A percentile compares a stretch with the other conserved stretches of the same genome.
Conservation (phyloP, 2,888 invertebrate species). For the Lepidochitona cinerea region DNA sequence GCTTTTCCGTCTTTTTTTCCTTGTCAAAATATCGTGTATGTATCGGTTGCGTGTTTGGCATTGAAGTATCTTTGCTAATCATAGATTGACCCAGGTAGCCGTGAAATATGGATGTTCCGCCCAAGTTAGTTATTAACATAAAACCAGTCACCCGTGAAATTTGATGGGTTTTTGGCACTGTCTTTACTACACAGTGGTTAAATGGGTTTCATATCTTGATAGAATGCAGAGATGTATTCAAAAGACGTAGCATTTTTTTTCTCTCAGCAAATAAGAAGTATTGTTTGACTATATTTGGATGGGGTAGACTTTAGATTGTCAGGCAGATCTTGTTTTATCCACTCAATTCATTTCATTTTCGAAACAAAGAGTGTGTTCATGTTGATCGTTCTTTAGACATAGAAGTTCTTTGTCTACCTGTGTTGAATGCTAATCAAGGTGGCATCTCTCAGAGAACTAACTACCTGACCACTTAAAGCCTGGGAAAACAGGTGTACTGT, state of each 20-base stretch:
- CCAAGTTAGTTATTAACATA: neutral
- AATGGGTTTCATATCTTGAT: neutral
- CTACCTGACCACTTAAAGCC: too few relatives aligned
- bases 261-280: too few relatives aligned
- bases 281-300: too few relatives aligned
- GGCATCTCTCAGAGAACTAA: neutral
- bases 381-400: too few relatives aligned
- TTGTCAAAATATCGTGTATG: too few relatives aligned
- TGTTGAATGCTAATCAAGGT: neutral
- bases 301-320: too few relatives aligned
- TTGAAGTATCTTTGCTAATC: neutral
- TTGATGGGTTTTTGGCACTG: slow-evolving; percentile 1
- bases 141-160: neutral
- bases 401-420: neutral
- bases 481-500: neutral
- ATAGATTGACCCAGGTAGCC: neutral
- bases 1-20: too few relatives aligned
- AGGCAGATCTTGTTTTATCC: too few relatives aligned
- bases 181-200: neutral
- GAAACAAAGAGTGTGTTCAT: too few relatives aligned
- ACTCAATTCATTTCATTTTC: too few relatives aligned
- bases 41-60: neutral
- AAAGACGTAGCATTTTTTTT: too few relatives aligned
- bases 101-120: neutral
- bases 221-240: neutral